These are phyloP conservation scores for Therioaphis trifolii DNA, from an alignment of 2,888 invertebrate genomes.

Conservation along the genomic window DNA sequence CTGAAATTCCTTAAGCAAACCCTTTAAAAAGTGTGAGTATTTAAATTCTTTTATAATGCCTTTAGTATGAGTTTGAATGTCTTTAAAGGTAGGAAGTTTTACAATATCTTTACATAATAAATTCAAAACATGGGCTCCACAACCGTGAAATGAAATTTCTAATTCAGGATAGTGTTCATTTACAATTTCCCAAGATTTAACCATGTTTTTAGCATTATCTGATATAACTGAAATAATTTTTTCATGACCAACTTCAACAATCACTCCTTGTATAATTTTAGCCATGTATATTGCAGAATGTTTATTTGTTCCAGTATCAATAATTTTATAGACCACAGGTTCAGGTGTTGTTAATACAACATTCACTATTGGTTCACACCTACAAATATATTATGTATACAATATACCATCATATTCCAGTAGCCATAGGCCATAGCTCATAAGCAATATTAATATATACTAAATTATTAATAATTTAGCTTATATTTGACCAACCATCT, in stretches of 20 bases:
- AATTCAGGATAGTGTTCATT: not conserved
- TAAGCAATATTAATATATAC: too few species aligned
- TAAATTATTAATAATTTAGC: too few species aligned
- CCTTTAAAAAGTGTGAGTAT: too few species aligned
- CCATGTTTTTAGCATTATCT: conserved; percentile 64
- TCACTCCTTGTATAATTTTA: conserved; percentile 55
- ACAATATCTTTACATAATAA: not conserved
- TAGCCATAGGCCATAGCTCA: too few species aligned
- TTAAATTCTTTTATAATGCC: too few species aligned
- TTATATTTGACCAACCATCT: too few species aligned
- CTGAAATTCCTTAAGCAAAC: too few species aligned
- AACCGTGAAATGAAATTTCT: not conserved
- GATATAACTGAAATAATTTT: conserved; percentile 64
- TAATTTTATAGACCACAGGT: conserved; percentile 64
- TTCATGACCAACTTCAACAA: conserved; percentile 63
- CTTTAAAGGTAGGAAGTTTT: not conserved
- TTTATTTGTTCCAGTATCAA: conserved; percentile 61
- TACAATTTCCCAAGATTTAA: conserved; percentile 45
- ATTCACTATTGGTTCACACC: not conserved
- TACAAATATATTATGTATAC: not conserved
- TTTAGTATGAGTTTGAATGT: not conserved
- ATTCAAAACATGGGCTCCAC: not conserved
- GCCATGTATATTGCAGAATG: conserved; percentile 63
- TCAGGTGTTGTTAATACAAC: conserved; percentile 57
- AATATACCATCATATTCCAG: too few species aligned